Conservation (phyloP, 2,888 invertebrate genomes). For the Balanococcus diminutus region DNA sequence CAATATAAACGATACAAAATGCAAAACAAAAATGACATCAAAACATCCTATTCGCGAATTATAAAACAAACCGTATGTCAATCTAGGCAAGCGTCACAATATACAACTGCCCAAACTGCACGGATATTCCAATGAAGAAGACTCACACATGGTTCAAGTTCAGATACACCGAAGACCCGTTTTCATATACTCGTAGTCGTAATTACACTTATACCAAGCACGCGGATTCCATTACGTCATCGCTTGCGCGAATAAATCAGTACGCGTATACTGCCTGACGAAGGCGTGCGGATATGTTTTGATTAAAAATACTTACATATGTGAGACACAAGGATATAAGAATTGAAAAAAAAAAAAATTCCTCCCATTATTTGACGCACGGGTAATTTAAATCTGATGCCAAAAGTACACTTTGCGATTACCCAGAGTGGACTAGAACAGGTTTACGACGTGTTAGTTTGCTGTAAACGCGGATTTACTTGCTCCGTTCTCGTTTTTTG, state of each 20-base stretch:
- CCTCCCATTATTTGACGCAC: neutral
- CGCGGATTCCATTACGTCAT: neutral
- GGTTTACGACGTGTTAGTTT: neutral
- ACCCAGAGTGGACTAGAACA: neutral
- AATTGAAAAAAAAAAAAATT: neutral
- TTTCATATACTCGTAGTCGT: neutral
- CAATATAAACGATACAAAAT: neutral
- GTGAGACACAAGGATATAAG: too few relatives aligned
- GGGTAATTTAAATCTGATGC: neutral
- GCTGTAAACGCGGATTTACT: neutral
- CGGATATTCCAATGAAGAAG: neutral
- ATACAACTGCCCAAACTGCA: neutral
- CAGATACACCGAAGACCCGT: neutral
- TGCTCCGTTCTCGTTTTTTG: neutral
- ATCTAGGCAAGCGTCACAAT: neutral
- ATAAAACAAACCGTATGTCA: neutral
- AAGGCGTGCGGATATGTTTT: neutral
- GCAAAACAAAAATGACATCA: neutral
- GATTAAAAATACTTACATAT: too few relatives aligned
- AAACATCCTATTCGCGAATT: neutral
- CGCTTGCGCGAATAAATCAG: neutral
- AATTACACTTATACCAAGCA: neutral
- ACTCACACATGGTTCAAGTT: constrained; percentile 1
- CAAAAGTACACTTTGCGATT: neutral
- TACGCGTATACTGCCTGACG: neutral